A percentile compares a stretch with the other conserved stretches of the same genome.
Conservation (phyloP, 2,113 vertebrate species). For the Falco punctatus region DNA sequence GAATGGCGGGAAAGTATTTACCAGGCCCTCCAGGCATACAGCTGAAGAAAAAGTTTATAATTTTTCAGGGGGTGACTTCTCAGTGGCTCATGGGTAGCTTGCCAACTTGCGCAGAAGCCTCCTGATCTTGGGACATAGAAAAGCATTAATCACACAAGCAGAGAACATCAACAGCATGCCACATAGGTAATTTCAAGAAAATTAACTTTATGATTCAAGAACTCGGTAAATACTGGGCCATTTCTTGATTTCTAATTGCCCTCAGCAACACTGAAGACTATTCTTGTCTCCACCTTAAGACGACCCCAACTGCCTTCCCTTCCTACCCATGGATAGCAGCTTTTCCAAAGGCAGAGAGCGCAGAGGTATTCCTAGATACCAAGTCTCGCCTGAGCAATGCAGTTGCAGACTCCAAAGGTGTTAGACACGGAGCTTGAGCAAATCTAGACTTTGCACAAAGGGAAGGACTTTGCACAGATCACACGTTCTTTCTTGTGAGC, state of each 20-base stretch:
- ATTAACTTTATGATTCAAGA: neutral
- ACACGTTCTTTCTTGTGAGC: neutral
- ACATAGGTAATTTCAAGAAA: neutral
- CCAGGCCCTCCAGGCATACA: neutral
- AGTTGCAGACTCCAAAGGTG: neutral
- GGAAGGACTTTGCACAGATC: neutral
- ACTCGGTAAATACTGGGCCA: neutral
- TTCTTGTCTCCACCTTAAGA: neutral
- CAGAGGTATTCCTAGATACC: neutral
- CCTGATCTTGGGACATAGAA: neutral
- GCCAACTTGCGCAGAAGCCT: neutral
- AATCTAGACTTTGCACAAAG: neutral
- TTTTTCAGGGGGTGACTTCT: neutral
- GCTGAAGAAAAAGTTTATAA: neutral
- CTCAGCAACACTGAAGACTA: neutral
- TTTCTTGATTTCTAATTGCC: neutral
- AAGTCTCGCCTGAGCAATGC: neutral
- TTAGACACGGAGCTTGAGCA: neutral
- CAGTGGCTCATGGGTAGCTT: neutral
- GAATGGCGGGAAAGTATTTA: neutral
- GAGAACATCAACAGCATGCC: fast-evolving
- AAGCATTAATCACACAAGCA: neutral
- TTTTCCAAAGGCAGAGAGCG: neutral
- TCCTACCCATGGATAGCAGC: fast-evolving
- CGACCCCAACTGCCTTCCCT: neutral